A percentile compares a stretch with the other conserved stretches of the same genome.
Evolutionary conservation across 2,113 vertebrate genomes (phyloP).

Genomic region (Ceyx margarethae): DNA sequence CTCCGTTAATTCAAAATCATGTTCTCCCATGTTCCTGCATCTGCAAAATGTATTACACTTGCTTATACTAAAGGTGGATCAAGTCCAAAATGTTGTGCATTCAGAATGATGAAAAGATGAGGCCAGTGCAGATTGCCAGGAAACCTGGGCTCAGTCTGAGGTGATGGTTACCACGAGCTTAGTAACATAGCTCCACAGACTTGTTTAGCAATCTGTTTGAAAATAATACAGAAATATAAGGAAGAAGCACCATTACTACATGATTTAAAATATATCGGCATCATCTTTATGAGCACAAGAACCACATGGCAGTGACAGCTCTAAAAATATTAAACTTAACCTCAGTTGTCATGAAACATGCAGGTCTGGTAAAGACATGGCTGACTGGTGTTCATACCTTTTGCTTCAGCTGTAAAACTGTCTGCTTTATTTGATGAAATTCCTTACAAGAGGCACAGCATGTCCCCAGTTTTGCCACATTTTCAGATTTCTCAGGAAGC

Average conservation of each 20-base stretch:
- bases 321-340: neutral
- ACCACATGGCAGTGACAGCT: neutral
- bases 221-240: neutral
- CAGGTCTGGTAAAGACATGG: neutral
- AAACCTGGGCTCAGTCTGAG: neutral
- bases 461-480: conserved; percentile 77
- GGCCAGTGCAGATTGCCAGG: neutral
- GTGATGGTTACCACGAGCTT: neutral
- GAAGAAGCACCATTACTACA: neutral
- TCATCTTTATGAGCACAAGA: neutral
- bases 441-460: conserved; percentile 95
- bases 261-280: neutral
- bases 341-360: neutral
- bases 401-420: conserved; percentile 91
- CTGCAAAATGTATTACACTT: neutral
- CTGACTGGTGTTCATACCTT: conserved; percentile 78
- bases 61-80: neutral
- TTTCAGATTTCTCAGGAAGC: conserved; percentile 86
- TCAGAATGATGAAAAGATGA: neutral
- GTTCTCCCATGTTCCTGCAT: neutral
- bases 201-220: neutral
- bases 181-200: neutral
- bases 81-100: neutral
- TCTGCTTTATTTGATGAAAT: conserved; percentile 92
- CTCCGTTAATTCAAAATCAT: neutral